phyloP scores from a whole-genome alignment of 2,113 vertebrate genomes.

The Festucalex cinctus region DNA sequence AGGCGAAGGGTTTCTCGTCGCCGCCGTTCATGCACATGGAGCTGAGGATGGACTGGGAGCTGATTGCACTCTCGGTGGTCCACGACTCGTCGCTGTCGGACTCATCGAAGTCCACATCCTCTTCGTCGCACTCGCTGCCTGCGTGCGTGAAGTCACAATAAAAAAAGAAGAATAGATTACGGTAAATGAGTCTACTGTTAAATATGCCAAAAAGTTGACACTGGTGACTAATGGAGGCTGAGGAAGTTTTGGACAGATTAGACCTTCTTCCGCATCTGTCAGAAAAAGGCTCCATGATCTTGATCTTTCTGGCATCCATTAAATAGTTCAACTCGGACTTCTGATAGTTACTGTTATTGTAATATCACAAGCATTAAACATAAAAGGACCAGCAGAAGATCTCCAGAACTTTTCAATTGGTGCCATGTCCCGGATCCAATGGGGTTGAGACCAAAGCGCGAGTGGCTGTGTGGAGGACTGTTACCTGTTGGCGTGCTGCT shows the following conservation, averaged over 20 bases:
- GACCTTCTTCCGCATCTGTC: too few species aligned
- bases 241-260: too few species aligned
- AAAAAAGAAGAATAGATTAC: too few species aligned
- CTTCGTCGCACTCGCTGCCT: conserved; percentile 97
- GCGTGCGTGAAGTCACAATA: conserved; percentile 12
- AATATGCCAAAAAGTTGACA: background rate
- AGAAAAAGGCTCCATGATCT: too few species aligned
- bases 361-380: too few species aligned
- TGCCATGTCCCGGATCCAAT: too few species aligned
- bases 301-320: too few species aligned
- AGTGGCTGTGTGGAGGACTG: background rate
- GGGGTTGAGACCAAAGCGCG: background rate
- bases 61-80: conserved; percentile 99
- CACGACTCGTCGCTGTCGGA: conserved; percentile 98
- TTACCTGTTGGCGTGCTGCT: conserved; percentile 92
- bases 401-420: too few species aligned
- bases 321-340: too few species aligned
- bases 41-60: conserved; percentile 95
- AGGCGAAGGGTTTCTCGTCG: conserved; percentile 97
- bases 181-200: background rate
- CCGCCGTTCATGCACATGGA: conserved; percentile 99
- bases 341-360: too few species aligned
- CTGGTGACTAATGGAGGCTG: background rate
- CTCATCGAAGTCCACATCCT: conserved; percentile 95
- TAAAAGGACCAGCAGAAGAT: too few species aligned